Percentiles rank a stretch among this genome's conserved stretches.
These are phyloP conservation scores for Rhinatrema bivittatum DNA, from an alignment of 2,797 vertebrate genomes.

Conservation along the genomic window DNA sequence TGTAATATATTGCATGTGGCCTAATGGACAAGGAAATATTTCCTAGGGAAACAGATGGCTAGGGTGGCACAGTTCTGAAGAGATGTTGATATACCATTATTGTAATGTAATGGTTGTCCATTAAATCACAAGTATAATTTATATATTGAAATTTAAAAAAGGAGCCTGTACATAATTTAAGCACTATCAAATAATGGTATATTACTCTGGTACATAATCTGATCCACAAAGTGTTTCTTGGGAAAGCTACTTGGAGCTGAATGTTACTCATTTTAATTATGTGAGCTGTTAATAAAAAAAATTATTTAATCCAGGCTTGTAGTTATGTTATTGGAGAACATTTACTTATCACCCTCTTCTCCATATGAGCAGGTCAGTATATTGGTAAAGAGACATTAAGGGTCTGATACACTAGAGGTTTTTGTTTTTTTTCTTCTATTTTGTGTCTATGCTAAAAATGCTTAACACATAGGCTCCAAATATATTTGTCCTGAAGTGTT, in stretches of 20 bases:
- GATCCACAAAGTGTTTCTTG: conserved; percentile 26
- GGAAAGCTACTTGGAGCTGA: background rate
- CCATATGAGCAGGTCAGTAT: conserved; percentile 3
- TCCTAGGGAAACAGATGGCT: conserved; percentile 53
- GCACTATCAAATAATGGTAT: conserved; percentile 39
- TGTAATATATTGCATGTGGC: conserved; percentile 53
- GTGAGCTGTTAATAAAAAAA: conserved; percentile 28
- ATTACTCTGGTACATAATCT: conserved; percentile 31
- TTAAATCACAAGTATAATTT: conserved; percentile 47
- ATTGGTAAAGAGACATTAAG: too few species aligned
- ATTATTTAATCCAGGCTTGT: conserved; percentile 14
- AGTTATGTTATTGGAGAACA: conserved; percentile 1
- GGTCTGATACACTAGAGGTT: too few species aligned
- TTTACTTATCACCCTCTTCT: too few species aligned
- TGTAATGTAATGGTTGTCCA: conserved; percentile 26
- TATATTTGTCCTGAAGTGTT: too few species aligned
- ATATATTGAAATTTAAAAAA: conserved; percentile 33
- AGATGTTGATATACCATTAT: conserved; percentile 21
- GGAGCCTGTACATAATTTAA: conserved; percentile 26
- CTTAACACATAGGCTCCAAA: too few species aligned
- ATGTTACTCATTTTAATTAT: conserved; percentile 6
- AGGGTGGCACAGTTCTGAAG: conserved; percentile 29
- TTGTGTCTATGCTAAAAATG: too few species aligned
- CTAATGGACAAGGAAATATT: conserved; percentile 59
- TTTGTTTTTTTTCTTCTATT: too few species aligned